Evolutionary conservation across 2,113 vertebrate species (phyloP), one percentile per base, ranked within the genome.

Genomic region (Lynx canadensis): DNA sequence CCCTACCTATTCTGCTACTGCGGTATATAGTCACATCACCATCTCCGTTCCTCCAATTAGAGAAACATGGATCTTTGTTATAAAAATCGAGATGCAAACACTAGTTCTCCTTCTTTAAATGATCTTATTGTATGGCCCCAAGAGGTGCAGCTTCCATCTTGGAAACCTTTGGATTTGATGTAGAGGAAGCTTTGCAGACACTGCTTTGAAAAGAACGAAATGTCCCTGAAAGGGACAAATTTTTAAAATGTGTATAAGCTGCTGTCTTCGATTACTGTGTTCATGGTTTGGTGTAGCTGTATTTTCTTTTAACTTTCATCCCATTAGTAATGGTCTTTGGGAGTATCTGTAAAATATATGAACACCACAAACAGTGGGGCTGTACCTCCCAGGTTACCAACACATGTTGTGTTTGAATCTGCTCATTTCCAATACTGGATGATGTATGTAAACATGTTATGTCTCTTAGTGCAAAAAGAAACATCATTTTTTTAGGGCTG

Each of bases 361-460:
- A 33, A 98, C 97, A 98, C 98, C 97, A 97, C 97, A 52, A 97
- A 98, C 94, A 95, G 97, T 98, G 98, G 98, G 71, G 97, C 98
- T 98, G 97, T 99, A 98, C 98, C 98, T 98, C 98, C 95, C 98
- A 98, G 97, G 97, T 97, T 98, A 99, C 98, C 97, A 97, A 98
- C 98, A 98, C 92, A 83, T 97, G 98, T 97, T 98, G 97, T 98
- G 97, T 99, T 98, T 98, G 96, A 98, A 98, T 98, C 98, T 98
- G 98, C 98, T 98, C 98, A 97, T 98, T 97, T 98, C 97, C 76
- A 94, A 95, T 99, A 97, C 98, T 99, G 99, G 98, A 99, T 99
- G 95, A 98, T 99, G 98, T 99, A 98, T 99, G 99, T 99, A 98
- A 99, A 99, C 98, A 98, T 98, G 98, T 98, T 98, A 98, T 99